phyloP scores from a whole-genome alignment of 2,797 vertebrate genomes.

The Crax fasciolata region DNA sequence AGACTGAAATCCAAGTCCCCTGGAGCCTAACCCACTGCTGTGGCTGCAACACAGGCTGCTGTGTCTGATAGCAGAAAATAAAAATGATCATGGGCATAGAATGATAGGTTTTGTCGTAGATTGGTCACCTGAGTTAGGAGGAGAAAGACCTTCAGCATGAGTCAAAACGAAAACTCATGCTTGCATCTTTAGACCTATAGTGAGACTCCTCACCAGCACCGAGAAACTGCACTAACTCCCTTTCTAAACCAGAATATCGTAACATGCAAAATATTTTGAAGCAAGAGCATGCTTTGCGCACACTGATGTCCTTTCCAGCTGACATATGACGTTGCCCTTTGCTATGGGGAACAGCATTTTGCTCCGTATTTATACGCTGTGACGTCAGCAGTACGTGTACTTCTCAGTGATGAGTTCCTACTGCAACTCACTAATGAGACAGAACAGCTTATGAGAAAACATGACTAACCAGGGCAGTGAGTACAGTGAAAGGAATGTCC shows the following conservation, averaged over 20 bases:
- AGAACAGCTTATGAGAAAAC: slow-evolving; percentile 33
- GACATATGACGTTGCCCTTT: neutral
- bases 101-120: neutral
- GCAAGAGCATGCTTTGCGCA: accelerated
- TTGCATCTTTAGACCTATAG: neutral
- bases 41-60: neutral
- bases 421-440: slow-evolving; percentile 6
- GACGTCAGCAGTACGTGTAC: neutral
- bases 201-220: neutral
- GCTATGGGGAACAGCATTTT: slow-evolving; percentile 35
- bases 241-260: neutral
- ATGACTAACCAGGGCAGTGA: slow-evolving; percentile 39
- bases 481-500: neutral
- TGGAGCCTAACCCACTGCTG: neutral
- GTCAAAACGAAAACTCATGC: neutral
- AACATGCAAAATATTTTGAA: neutral
- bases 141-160: neutral
- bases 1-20: accelerated
- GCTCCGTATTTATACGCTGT: slow-evolving; percentile 2
- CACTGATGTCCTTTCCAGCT: neutral
- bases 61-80: neutral
- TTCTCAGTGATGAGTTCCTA: neutral
- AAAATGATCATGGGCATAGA: neutral
- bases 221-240: neutral
- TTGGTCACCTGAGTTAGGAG: neutral